Base-by-base conservation (phyloP, 1,140 invertebrate genomes). In the Cydia pomonella region DNA sequence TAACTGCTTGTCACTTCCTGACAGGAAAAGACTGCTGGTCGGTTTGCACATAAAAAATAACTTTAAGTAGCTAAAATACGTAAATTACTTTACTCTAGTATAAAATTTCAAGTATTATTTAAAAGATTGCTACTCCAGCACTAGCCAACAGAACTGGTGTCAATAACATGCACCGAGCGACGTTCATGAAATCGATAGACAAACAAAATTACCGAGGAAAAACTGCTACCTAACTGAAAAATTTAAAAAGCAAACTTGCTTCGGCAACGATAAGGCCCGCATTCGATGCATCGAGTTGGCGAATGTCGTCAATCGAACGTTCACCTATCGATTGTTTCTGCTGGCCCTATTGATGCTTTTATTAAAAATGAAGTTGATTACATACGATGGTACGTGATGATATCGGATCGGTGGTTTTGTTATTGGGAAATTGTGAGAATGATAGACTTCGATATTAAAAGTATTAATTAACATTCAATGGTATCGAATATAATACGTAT, bases 261-360 rank as follows among this genome's bases (percentile, higher is more conserved):
- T 59, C 21, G 53, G 53, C 18, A 33, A 16, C 33, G 64, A 69
- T 69, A 69, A 41, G 64, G 7, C 64, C 64, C 64, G 64, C 29
- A 69, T 38, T 33, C 64, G 64, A 69, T 69, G 64, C 64, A 69
- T 69, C 64, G 64, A 38, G 27, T 38, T 27, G n/a, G n/a, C 27
- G 29, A 38, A 69, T 69, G 64, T 69, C 64, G 64, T 69, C 13
- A 69, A 69, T 33, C 29, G 64, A 38, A 33, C 64, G 7, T 69
- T 69, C 64, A 69, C 64, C 64, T 69, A 69, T 69, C 64, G 64
- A 69, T 69, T 69, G 64, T 69, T 69, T 59, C 9, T 25, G 27
- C 63, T 38, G n/a, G 27, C 63, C 63, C 63, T 69, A 33, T 41
- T 38, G 53, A 59, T 21, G 33, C 64, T 69, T 69, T 69, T 69